Base-by-base conservation (phyloP, 2,888 invertebrate genomes). In the Platycheirus rosarum region DNA sequence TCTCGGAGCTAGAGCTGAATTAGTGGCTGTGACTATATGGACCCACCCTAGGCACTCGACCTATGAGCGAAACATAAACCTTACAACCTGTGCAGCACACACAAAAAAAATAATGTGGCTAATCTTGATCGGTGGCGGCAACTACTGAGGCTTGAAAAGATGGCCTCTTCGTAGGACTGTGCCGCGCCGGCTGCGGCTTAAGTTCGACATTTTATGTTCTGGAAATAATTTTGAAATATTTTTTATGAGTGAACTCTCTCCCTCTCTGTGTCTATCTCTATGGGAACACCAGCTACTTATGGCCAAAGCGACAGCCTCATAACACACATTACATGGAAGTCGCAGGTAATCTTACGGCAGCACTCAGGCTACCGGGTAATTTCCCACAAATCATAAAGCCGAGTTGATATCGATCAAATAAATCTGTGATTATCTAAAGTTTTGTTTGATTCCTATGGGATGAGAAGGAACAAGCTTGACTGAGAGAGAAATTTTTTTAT, bases 91-190 rank as follows among this genome's bases (percentile, higher is more conserved):
- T 48, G 48, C 62, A 51, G 20, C n/a, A 2, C 2, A 23, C 13
- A 29, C 42, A 29, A 55, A 26, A 48, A 48, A 63, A 29, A 62
- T 65, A 73, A 66, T 77, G 71, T 77, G 63, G 71, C 77, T 77
- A 69, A 82, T 82, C 73, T 66, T 77, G 71, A 82, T 77, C 77
- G 37, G 35, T n/a, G 53, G 71, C 80, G 80, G 82, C 76, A 82
- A 73, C 82, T 82, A 73, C 77, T 71, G 37, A 82, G 66, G 20
- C 55, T 57, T 23, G 63, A 49, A 11, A 51, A 53, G 42, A 79
- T 57, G 60, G n/a, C 53, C 16, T 13, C 14, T 46, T 37, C 76
- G 71, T 82, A 77, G 68, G 62, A 78, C 53, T 51, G 35, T 6
- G 26, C 7, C 13, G 29, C 9, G 5, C 29, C 14, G 37, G 7